Conservation (phyloP, 2,797 vertebrate genomes). For the Limosa lapponica region DNA sequence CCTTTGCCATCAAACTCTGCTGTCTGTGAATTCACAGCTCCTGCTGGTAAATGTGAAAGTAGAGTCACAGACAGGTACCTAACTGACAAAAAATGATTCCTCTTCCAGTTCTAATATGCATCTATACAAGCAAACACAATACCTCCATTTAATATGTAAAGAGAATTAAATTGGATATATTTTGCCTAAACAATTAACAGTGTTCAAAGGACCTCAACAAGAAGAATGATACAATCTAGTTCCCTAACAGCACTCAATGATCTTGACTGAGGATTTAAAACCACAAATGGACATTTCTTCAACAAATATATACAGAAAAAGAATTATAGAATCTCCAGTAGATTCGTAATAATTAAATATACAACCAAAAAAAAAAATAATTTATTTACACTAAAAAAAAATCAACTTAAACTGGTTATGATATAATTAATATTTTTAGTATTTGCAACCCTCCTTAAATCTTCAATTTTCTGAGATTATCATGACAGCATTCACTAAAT, state of each 20-base stretch:
- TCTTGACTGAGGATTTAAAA: neutral
- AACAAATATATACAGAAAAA: neutral
- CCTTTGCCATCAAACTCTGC: constrained; percentile 38
- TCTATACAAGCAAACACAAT: neutral
- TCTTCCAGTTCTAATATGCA: neutral
- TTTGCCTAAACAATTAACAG: neutral
- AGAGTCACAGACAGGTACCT: neutral
- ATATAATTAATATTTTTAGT: neutral
- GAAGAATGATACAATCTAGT: neutral
- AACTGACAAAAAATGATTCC: neutral
- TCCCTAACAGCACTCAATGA: neutral
- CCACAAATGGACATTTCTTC: neutral
- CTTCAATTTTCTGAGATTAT: neutral
- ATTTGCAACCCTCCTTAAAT: neutral
- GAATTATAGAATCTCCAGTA: neutral
- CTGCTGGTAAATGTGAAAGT: neutral
- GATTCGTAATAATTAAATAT: neutral
- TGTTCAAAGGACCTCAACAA: neutral
- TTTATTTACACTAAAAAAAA: neutral
- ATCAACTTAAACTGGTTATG: neutral
- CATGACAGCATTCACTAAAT: neutral
- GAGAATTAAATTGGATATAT: neutral
- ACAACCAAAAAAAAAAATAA: neutral
- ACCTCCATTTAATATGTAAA: neutral
- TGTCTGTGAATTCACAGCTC: neutral